Evolutionary conservation across 37 sponge, comb jelly and placozoan species (phyloP), one percentile per base, ranked within the genome.

Genomic region (Cliona cf. orientalis): DNA sequence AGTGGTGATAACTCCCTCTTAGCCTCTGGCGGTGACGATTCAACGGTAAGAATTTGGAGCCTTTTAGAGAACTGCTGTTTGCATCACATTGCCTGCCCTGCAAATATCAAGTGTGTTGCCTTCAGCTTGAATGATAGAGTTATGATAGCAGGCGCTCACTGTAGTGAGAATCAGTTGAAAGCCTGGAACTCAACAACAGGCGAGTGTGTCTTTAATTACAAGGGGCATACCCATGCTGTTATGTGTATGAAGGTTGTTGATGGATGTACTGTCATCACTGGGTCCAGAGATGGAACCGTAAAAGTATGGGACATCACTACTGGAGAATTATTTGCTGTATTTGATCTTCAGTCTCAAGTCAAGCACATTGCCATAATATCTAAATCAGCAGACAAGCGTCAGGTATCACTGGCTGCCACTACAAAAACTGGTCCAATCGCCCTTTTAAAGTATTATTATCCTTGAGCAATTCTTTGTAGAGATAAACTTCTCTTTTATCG

Each of bases 231-330:
- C 12, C 88, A 87, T 87, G 88, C 88, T 1, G 88, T 87, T 4
- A 87, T 87, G 88, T 80, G 76, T 41, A 58, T 87, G 76, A n/a
- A 75, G 61, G 17, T 76, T 19, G 49, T 76, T 37, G 36, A 71
- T 64, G 72, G 76, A 32, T 0, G 19, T 11, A 43, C 46, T 29
- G 2, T 82, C 3, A 28, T 81, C 4, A 76, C 84, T 17, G 89
- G 89, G 32, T 89, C 89, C 3, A 46, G 89, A 42, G 89, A 89
- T 89, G 89, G 89, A 3, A 82, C 79, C 11, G 58, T 89, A 3
- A 81, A 74, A 31, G 5, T 82, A 31, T 89, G 89, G 89, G 6
- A 71, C 0, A 7, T 46, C 2, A 36, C 11, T 19, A 45, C 65
- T n/a, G 83, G 70, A 17, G 26, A 36, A 2, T 23, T 63, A 1